phyloP scores from a whole-genome alignment of 2,888 invertebrate species.

The Xestoiulus laeticollis region DNA sequence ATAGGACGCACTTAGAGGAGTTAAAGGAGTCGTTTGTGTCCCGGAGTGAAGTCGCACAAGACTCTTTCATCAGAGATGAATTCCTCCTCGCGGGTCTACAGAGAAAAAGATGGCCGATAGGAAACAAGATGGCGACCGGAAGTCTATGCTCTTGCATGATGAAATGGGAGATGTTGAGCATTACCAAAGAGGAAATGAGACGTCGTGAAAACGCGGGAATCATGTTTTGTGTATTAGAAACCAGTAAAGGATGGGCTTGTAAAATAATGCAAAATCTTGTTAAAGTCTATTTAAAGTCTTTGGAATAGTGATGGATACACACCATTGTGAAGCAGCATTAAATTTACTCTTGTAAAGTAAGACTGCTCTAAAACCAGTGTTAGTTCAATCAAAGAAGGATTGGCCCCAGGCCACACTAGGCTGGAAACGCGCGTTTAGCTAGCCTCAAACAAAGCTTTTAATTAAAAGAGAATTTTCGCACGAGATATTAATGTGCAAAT shows the following conservation, averaged over 20 bases:
- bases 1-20: constrained; percentile 35
- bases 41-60: not conserved
- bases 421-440: no score
- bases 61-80: constrained; percentile 5
- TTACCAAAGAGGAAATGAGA: not conserved
- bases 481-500: no score
- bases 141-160: not conserved
- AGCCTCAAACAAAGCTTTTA: no score
- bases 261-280: not conserved
- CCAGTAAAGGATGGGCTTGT: not conserved
- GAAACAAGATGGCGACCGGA: not conserved
- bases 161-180: not conserved
- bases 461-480: no score
- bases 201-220: not conserved
- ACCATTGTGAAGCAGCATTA: no score
- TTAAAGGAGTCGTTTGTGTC: constrained; percentile 29
- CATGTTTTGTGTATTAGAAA: not conserved
- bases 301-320: no score
- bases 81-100: not conserved
- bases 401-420: no score
- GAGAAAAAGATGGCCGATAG: not conserved
- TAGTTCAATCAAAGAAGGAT: no score
- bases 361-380: no score
- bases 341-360: no score
- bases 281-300: no score